phyloP scores from a whole-genome alignment of 2,888 invertebrate species.

The Boloria euphrosyne region DNA sequence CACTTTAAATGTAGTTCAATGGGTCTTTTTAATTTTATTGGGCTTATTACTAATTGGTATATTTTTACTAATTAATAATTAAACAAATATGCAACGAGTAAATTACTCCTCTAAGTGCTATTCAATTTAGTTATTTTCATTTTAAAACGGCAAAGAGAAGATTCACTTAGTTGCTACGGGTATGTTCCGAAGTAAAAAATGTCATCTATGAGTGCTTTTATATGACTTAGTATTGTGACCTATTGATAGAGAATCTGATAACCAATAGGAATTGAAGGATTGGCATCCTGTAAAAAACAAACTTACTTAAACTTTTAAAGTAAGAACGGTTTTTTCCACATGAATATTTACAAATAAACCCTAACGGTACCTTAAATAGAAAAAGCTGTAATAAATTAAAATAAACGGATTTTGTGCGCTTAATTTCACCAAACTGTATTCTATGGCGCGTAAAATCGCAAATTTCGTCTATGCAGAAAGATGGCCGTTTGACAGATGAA shows the following conservation, averaged over 20 bases:
- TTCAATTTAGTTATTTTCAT: too few species aligned
- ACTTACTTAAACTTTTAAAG: neutral
- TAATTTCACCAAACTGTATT: constrained; percentile 70
- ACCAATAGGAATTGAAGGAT: too few species aligned
- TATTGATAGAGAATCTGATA: too few species aligned
- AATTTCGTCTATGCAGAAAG: constrained; percentile 69
- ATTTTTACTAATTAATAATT: neutral
- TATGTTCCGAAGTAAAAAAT: too few species aligned
- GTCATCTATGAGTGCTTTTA: too few species aligned
- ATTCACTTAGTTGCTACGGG: too few species aligned
- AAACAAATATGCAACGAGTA: too few species aligned
- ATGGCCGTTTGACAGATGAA: constrained; percentile 71
- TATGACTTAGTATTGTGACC: too few species aligned
- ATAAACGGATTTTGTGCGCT: constrained; percentile 60
- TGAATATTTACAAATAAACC: constrained; percentile 29
- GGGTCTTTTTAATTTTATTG: neutral
- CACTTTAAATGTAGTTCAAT: neutral
- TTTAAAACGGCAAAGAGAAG: too few species aligned
- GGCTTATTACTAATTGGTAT: neutral
- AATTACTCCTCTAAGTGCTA: too few species aligned
- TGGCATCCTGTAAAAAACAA: neutral
- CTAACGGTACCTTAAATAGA: constrained; percentile 41
- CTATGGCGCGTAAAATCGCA: constrained; percentile 78
- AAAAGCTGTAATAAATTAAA: constrained; percentile 41
- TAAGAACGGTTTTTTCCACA: constrained; percentile 17